Evolutionary conservation across 2,113 vertebrate species (phyloP).

Genomic region (Cavia aperea): DNA sequence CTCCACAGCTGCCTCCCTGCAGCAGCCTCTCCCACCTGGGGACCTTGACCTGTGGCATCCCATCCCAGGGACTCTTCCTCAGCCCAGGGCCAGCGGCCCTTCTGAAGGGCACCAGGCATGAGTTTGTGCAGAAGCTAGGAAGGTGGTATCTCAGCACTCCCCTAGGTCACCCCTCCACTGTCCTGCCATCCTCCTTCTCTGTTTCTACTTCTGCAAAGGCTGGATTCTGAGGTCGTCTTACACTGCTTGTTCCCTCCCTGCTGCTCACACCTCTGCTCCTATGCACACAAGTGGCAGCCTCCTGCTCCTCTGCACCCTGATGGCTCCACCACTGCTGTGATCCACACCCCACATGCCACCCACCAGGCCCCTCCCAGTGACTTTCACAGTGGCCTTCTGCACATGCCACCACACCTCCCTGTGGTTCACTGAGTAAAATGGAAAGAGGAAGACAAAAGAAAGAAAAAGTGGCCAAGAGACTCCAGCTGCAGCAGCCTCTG

Average conservation of each 20-base stretch:
- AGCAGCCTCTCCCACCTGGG: neutral
- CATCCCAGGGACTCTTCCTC: neutral
- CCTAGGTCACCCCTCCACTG: neutral
- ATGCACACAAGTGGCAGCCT: no score
- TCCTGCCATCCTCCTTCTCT: neutral
- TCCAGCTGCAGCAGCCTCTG: neutral
- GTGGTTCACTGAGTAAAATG: neutral
- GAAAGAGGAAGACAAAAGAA: constrained; percentile 10
- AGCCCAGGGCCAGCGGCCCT: neutral
- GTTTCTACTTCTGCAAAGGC: constrained; percentile 1
- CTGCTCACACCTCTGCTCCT: neutral
- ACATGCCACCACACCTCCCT: neutral
- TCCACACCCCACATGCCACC: neutral
- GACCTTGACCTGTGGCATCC: neutral
- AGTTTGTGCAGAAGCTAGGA: neutral
- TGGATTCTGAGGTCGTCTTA: neutral
- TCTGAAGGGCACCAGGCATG: neutral
- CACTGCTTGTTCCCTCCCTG: neutral
- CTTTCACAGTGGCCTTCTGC: neutral
- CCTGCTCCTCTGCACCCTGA: neutral
- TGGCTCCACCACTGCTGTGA: neutral
- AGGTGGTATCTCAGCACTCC: neutral
- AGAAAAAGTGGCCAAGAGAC: neutral
- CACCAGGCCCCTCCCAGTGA: neutral
- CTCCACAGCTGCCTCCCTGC: neutral